These are phyloP conservation scores for Sturmia bella DNA, from an alignment of 2,888 invertebrate species.

Conservation along the genomic window DNA sequence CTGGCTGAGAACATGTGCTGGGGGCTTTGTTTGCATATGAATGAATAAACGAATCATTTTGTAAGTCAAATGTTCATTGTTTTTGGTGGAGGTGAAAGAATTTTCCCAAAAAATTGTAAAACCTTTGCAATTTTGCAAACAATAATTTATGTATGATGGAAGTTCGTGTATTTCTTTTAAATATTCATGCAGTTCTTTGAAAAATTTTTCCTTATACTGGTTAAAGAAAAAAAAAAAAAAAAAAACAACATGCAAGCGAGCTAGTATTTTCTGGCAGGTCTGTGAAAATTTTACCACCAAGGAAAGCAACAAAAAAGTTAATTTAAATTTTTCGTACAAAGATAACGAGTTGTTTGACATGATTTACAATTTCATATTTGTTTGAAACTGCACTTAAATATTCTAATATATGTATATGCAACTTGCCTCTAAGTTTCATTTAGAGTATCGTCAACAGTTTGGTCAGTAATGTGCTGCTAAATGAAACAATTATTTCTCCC, in stretches of 20 bases:
- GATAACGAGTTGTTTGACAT: constrained; percentile 38
- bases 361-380: constrained; percentile 56
- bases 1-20: constrained; percentile 36
- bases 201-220: constrained; percentile 13
- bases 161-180: constrained; percentile 35
- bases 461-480: too few relatives aligned
- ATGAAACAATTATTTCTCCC: too few relatives aligned
- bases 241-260: neutral
- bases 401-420: too few relatives aligned
- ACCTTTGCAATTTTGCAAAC: constrained; percentile 23
- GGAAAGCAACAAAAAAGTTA: neutral
- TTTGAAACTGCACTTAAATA: too few relatives aligned
- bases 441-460: too few relatives aligned
- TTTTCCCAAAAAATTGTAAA: constrained; percentile 30
- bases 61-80: constrained; percentile 16
- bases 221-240: neutral
- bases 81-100: constrained; percentile 50
- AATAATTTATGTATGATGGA: constrained; percentile 65
- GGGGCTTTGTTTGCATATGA: constrained; percentile 43
- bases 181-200: constrained; percentile 28
- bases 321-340: constrained; percentile 27
- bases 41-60: constrained; percentile 19
- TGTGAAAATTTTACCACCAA: neutral
- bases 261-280: neutral
- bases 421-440: too few relatives aligned